Conservation (phyloP, 1,140 invertebrate species). For the Drosophila mayri region DNA sequence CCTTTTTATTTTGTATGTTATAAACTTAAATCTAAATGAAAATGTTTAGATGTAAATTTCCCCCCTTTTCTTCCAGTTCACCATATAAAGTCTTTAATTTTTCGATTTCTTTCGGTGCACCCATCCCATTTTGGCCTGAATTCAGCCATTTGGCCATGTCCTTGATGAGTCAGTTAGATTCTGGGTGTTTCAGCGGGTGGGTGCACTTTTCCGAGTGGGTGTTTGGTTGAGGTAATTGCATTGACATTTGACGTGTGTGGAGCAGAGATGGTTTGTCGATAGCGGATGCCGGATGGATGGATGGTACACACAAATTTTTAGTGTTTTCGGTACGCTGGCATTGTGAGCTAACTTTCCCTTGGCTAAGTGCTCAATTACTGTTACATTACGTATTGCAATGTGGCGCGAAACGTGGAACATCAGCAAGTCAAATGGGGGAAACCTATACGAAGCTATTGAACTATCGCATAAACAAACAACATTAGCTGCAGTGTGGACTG, state of each 20-base stretch:
- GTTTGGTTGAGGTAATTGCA: slow-evolving; percentile 26
- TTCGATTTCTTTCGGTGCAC: slow-evolving; percentile 10
- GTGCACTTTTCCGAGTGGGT: slow-evolving; percentile 32
- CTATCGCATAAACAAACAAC: slow-evolving; percentile 33
- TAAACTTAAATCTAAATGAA: no score
- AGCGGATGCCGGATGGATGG: neutral
- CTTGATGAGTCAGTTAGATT: slow-evolving; percentile 51
- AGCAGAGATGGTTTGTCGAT: slow-evolving; percentile 14
- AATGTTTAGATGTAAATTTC: neutral
- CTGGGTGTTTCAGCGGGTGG: slow-evolving; percentile 10
- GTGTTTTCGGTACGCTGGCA: slow-evolving; percentile 15
- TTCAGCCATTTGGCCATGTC: slow-evolving; percentile 34
- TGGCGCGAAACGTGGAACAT: slow-evolving; percentile 58
- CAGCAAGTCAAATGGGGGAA: slow-evolving; percentile 62
- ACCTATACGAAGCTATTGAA: slow-evolving; percentile 41
- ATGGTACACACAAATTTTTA: neutral
- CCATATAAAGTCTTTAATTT: neutral
- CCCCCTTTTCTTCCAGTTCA: neutral
- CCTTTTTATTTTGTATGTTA: no score
- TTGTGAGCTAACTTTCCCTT: slow-evolving; percentile 53
- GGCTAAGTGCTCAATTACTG: slow-evolving; percentile 59
- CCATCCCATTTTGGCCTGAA: slow-evolving; percentile 37
- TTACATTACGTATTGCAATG: slow-evolving; percentile 56
- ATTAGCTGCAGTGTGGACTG: slow-evolving; percentile 22
- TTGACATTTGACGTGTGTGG: slow-evolving; percentile 44